A percentile compares a stretch with the other conserved stretches of the same genome.
These are phyloP conservation scores for Macrocentrus cingulum DNA, from an alignment of 1,140 invertebrate genomes.

Conservation along the genomic window DNA sequence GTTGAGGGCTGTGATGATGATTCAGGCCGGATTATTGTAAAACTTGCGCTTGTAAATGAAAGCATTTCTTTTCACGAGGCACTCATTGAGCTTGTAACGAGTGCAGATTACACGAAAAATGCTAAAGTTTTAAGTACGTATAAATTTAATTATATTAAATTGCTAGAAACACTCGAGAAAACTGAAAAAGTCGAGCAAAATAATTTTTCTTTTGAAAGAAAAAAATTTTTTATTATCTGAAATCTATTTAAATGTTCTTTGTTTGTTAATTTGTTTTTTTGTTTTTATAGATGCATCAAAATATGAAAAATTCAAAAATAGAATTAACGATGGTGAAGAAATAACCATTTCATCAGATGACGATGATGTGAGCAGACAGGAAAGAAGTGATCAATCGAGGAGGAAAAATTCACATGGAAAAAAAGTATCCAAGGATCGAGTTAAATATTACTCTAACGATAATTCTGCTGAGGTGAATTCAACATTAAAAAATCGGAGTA, in stretches of 20 bases:
- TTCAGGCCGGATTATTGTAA: slow-evolving; percentile 76
- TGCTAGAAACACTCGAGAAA: no score
- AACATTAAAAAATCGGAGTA: neutral
- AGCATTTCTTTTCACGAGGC: slow-evolving; percentile 76
- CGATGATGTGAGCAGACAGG: neutral
- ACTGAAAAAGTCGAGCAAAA: no score
- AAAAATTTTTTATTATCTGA: neutral
- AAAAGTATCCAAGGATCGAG: neutral
- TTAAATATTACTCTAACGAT: neutral
- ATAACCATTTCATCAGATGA: neutral
- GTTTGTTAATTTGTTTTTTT: neutral
- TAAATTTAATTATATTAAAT: no score
- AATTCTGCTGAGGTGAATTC: neutral
- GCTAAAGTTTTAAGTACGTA: slow-evolving; percentile 79
- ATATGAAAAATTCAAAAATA: neutral
- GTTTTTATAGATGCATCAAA: neutral
- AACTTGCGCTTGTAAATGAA: slow-evolving; percentile 71
- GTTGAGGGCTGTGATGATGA: slow-evolving; percentile 86
- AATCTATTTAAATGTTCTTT: neutral
- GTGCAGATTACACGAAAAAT: slow-evolving; percentile 77
- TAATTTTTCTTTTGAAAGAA: neutral
- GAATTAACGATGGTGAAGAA: neutral
- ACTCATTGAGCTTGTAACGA: slow-evolving; percentile 73
- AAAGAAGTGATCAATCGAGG: neutral
- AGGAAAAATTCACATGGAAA: neutral